phyloP scores from a whole-genome alignment of 2,113 vertebrate genomes.

The Astur gentilis region DNA sequence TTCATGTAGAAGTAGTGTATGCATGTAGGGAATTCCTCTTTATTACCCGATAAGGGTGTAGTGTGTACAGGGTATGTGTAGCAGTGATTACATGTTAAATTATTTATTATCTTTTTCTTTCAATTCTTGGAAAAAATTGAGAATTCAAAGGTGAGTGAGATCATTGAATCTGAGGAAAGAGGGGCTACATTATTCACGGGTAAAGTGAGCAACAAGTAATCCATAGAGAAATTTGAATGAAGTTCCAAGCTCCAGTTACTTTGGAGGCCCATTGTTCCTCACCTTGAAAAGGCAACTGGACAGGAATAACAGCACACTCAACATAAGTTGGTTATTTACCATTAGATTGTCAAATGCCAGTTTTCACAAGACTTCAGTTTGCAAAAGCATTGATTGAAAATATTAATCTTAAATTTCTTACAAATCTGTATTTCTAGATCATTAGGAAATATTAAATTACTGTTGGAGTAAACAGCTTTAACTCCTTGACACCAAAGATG shows the following conservation, averaged over 20 bases:
- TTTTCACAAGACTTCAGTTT: background rate
- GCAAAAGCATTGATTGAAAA: background rate
- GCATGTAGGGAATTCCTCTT: background rate
- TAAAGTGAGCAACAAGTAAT: background rate
- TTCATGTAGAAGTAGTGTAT: background rate
- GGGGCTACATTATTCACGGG: background rate
- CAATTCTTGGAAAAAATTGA: background rate
- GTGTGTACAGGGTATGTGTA: no score
- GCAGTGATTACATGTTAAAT: background rate
- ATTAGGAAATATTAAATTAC: background rate
- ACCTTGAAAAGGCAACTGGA: background rate
- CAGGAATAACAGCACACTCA: background rate
- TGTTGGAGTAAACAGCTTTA: background rate
- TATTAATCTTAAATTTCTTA: background rate
- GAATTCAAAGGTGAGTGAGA: background rate
- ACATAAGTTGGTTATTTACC: background rate
- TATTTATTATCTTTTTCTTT: background rate
- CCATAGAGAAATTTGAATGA: background rate
- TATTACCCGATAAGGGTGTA: background rate
- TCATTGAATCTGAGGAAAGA: background rate
- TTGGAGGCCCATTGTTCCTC: background rate
- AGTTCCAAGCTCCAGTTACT: background rate
- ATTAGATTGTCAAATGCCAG: background rate
- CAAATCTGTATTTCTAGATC: background rate
- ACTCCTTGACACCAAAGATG: background rate